Evolutionary conservation across 2,797 vertebrate genomes (phyloP).

Genomic region (Numenius phaeopus): DNA sequence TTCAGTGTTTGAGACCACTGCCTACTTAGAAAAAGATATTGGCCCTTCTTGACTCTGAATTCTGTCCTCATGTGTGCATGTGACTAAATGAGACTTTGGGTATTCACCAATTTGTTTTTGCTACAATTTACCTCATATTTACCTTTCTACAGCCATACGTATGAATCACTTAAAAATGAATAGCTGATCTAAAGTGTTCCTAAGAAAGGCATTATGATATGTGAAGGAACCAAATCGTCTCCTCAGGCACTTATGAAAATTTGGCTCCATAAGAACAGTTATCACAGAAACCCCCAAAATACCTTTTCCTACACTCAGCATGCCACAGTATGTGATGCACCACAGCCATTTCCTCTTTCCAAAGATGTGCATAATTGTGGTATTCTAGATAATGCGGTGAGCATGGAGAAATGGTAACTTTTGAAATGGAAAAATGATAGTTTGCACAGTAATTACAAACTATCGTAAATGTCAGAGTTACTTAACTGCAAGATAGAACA

Average conservation of each 20-base stretch:
- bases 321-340: background rate
- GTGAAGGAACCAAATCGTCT: background rate
- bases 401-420: background rate
- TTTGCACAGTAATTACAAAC: constrained; percentile 8
- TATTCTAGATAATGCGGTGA: background rate
- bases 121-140: rapidly evolving
- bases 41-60: background rate
- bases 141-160: background rate
- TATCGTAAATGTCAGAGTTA: background rate
- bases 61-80: background rate
- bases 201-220: background rate
- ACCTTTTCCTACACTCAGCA: background rate
- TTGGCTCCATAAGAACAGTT: background rate
- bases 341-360: constrained; percentile 22
- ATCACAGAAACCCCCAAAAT: background rate
- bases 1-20: background rate
- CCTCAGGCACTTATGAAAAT: background rate
- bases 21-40: background rate
- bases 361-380: background rate
- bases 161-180: background rate
- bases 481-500: background rate
- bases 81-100: background rate
- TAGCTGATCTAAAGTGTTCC: background rate
- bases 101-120: background rate
- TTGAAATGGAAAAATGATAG: background rate